Conservation (phyloP, 2,888 invertebrate genomes). For the Eilema sororculum region DNA sequence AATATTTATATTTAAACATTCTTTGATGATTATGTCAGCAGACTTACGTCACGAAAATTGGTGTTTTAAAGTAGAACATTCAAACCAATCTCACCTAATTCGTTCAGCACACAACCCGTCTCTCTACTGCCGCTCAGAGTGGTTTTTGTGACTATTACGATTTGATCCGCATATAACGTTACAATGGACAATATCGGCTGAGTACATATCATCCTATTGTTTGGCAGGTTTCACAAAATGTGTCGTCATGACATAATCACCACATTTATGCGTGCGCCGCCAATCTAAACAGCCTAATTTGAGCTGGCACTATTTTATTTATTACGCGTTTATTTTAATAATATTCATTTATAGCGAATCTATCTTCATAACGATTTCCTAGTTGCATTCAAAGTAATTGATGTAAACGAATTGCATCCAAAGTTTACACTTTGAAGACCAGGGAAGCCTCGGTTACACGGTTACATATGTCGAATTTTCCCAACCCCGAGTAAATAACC, state of each 20-base stretch:
- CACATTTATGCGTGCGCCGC: slow-evolving; percentile 48
- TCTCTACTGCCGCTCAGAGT: slow-evolving; percentile 36
- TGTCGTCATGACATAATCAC: slow-evolving; percentile 71
- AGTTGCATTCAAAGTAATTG: neutral
- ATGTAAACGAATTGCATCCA: too few species aligned
- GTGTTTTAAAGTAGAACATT: slow-evolving; percentile 27
- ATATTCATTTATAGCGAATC: too few species aligned
- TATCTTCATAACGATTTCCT: too few species aligned
- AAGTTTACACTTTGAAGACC: neutral
- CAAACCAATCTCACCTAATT: slow-evolving; percentile 39
- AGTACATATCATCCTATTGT: slow-evolving; percentile 73
- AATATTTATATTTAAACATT: slow-evolving; percentile 13
- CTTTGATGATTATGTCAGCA: slow-evolving; percentile 24
- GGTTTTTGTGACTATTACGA: slow-evolving; percentile 71
- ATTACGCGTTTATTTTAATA: neutral
- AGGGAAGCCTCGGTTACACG: too few species aligned
- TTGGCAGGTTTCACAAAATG: slow-evolving; percentile 68
- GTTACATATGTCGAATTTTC: too few species aligned
- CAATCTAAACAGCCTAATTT: slow-evolving; percentile 35
- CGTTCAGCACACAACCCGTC: slow-evolving; percentile 28
- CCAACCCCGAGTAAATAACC: too few species aligned
- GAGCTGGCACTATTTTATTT: slow-evolving; percentile 26
- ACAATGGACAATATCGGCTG: slow-evolving; percentile 71
- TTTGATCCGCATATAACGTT: slow-evolving; percentile 70
- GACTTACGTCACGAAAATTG: slow-evolving; percentile 8